Base-by-base conservation (phyloP, 92 coral and sea anemone genomes). In the Palythoa caribaeorum region DNA sequence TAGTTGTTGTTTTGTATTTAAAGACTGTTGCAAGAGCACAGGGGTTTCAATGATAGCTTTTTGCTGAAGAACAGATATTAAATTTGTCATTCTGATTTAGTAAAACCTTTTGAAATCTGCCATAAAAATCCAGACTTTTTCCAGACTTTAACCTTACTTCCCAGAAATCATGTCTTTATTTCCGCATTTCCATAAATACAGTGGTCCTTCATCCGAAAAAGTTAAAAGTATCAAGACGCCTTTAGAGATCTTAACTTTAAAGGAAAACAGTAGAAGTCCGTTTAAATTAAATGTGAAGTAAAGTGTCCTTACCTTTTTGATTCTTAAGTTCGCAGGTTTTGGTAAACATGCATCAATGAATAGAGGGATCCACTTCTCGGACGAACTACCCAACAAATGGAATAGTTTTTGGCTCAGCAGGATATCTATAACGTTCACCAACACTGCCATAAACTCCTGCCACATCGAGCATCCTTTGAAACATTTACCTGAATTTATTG, bases 291-390 rank as follows among this genome's bases (percentile, higher is more conserved):
- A 73, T n/a, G 6, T 17, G 2, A 38, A 35, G 6, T 35, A 37
- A 14, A 71, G 14, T 39, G 5, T 39, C 66, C 14, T 12, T 81
- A 81, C 86, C 86, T 81, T 81, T 35, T 50, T 65, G 0, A 81
- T 47, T 50, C 86, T 44, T 48, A 81, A 40, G 35, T 38, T 66
- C 19, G 71, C 73, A 20, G 86, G 86, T 81, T 60, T 20, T 65
- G 86, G 86, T 47, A 81, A 48, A 40, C 86, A 81, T 40, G 86
- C 86, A 48, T 81, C 86, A 47, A 81, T 66, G 65, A 81, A 81
- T 1, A 65, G 62, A 7, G 60, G 86, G 65, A 81, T 63, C 86
- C 86, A 81, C 13, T 44, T 48, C 16, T 81, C 55, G 9, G 62
- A 81, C 6, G 62, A 44, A 0, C n/a, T 28, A 55, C 39, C 14